Conservation (phyloP, 23 tunicate species). For the Corella eumyota region DNA sequence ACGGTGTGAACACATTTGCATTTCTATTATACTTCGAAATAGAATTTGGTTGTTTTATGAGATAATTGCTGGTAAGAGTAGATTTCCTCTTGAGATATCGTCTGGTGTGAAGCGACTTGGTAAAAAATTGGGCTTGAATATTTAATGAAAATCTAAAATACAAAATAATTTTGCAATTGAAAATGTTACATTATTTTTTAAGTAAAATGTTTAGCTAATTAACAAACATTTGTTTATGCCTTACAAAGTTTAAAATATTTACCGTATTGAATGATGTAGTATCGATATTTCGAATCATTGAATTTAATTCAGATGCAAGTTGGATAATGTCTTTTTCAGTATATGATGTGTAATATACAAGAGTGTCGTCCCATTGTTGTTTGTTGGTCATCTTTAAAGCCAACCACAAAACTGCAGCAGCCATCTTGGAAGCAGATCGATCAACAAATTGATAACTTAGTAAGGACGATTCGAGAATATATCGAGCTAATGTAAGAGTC, state of each 20-base stretch:
- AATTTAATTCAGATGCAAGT: conserved; percentile 51
- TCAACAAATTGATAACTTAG: conserved; percentile 41
- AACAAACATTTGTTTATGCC: neutral
- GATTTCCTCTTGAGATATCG: too few species aligned
- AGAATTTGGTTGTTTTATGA: too few species aligned
- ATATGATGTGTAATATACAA: conserved; percentile 48
- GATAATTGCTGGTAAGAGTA: too few species aligned
- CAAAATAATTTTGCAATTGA: neutral
- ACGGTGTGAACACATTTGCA: too few species aligned
- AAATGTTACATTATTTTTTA: neutral
- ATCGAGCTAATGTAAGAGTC: conserved; percentile 73
- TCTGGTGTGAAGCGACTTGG: conserved; percentile 35
- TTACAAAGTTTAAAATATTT: neutral
- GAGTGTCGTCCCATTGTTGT: conserved; percentile 58
- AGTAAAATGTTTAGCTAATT: neutral
- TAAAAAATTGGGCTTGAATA: conserved; percentile 31
- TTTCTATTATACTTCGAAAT: too few species aligned
- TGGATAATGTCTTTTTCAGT: conserved; percentile 52
- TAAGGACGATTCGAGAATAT: conserved; percentile 64
- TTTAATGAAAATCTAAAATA: conserved; percentile 9
- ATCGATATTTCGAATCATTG: conserved; percentile 42
- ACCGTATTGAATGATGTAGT: conserved; percentile 59
- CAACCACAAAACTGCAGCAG: conserved; percentile 76
- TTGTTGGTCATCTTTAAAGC: conserved; percentile 58
- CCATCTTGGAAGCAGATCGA: conserved; percentile 55